Evolutionary conservation across 1,140 invertebrate species (phyloP).

Genomic region (Mamestra configurata): DNA sequence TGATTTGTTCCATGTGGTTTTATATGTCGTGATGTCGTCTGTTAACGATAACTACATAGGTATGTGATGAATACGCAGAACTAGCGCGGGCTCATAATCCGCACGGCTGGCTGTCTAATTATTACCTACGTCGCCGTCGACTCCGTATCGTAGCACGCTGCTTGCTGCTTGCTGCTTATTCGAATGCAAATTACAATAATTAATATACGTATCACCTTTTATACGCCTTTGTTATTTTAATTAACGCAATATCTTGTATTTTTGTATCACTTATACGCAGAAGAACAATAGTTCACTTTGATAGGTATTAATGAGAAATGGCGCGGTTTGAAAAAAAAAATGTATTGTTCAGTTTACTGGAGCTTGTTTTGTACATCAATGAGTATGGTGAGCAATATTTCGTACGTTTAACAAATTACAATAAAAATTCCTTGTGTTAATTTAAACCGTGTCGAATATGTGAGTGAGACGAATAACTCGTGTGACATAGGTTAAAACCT

Average conservation of each 20-base stretch:
- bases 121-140: not conserved
- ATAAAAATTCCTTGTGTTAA: slow-evolving; percentile 23
- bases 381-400: not conserved
- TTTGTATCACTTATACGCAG: slow-evolving; percentile 5
- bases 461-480: slow-evolving; percentile 37
- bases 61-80: slow-evolving; percentile 52
- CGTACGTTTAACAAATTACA: slow-evolving; percentile 22
- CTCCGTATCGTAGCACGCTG: not conserved
- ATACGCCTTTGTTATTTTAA: slow-evolving; percentile 26
- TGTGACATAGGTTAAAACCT: slow-evolving; percentile 22
- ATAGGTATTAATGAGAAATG: slow-evolving; percentile 11
- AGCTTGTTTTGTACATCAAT: not conserved
- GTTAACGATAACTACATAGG: slow-evolving; percentile 50
- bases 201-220: slow-evolving; percentile 5
- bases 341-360: not conserved
- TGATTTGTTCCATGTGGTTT: slow-evolving; percentile 59
- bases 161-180: not conserved
- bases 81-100: slow-evolving; percentile 7
- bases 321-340: not conserved
- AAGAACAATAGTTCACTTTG: not conserved
- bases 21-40: slow-evolving; percentile 52
- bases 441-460: slow-evolving; percentile 13
- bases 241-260: slow-evolving; percentile 2
- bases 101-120: slow-evolving; percentile 24
- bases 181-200: not conserved